Evolutionary conservation across 2,113 vertebrate species (phyloP).

Genomic region (Callorhinus ursinus): DNA sequence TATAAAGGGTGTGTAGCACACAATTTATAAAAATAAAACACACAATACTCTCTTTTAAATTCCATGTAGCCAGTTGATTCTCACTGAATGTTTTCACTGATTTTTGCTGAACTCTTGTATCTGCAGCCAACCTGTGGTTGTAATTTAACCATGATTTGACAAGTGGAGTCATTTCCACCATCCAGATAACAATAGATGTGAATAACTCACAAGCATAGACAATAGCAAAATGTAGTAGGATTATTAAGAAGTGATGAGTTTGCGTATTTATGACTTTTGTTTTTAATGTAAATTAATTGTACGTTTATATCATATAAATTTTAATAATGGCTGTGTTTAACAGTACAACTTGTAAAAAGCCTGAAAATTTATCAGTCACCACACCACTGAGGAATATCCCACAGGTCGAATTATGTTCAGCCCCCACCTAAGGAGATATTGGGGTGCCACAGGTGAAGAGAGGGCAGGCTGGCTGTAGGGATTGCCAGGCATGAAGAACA

Average conservation of each 20-base stretch:
- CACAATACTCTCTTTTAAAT: neutral
- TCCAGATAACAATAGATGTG: neutral
- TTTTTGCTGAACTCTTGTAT: neutral
- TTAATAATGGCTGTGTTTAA: neutral
- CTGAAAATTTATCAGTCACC: neutral
- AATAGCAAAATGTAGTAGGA: neutral
- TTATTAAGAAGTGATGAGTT: slow-evolving; percentile 30
- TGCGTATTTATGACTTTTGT: neutral
- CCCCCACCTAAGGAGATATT: neutral
- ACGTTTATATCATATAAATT: neutral
- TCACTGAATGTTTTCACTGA: neutral
- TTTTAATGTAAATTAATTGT: neutral
- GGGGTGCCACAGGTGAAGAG: neutral
- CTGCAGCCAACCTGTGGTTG: neutral
- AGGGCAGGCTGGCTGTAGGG: neutral
- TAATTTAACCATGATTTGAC: neutral
- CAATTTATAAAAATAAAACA: slow-evolving; percentile 4
- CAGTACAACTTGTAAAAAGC: slow-evolving; percentile 11
- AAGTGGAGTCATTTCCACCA: neutral
- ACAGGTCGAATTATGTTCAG: neutral
- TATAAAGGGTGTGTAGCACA: neutral
- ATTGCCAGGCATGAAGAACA: neutral
- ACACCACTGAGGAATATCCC: neutral
- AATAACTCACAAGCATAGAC: neutral
- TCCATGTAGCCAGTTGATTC: neutral